A percentile compares a stretch with the other conserved stretches of the same genome.
phyloP scores from a whole-genome alignment of 2,888 invertebrate genomes.

The Ochropacha duplaris region DNA sequence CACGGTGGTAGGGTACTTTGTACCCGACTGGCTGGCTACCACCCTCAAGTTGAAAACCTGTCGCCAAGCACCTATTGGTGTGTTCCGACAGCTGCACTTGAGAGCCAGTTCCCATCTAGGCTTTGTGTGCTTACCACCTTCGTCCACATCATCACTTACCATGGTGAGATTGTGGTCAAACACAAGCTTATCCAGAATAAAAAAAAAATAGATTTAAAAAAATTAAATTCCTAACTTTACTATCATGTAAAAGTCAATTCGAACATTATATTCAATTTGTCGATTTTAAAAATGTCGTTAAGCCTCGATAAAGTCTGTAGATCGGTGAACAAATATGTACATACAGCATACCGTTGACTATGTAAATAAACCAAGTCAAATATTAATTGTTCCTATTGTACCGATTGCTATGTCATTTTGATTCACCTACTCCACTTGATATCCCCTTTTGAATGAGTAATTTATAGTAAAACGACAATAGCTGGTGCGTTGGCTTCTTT shows the following conservation, averaged over 20 bases:
- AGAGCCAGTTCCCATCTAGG: too few species aligned
- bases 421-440: not conserved
- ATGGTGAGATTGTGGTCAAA: too few species aligned
- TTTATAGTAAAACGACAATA: not conserved
- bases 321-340: not conserved
- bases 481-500: not conserved
- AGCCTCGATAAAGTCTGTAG: not conserved
- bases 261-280: not conserved
- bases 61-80: too few species aligned
- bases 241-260: not conserved
- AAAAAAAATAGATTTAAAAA: too few species aligned
- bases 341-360: not conserved
- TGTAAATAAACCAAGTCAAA: slow-evolving; percentile 2
- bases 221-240: too few species aligned
- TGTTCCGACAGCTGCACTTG: too few species aligned
- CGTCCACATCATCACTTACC: too few species aligned
- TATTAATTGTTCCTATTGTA: slow-evolving; percentile 1
- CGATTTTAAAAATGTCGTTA: not conserved
- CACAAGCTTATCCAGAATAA: too few species aligned
- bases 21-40: too few species aligned
- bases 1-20: too few species aligned
- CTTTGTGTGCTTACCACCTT: too few species aligned
- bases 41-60: too few species aligned
- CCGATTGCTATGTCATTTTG: not conserved
- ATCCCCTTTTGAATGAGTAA: not conserved